These are phyloP conservation scores for Furnarius figulus DNA, from an alignment of 2,113 vertebrate genomes.

Conservation along the genomic window DNA sequence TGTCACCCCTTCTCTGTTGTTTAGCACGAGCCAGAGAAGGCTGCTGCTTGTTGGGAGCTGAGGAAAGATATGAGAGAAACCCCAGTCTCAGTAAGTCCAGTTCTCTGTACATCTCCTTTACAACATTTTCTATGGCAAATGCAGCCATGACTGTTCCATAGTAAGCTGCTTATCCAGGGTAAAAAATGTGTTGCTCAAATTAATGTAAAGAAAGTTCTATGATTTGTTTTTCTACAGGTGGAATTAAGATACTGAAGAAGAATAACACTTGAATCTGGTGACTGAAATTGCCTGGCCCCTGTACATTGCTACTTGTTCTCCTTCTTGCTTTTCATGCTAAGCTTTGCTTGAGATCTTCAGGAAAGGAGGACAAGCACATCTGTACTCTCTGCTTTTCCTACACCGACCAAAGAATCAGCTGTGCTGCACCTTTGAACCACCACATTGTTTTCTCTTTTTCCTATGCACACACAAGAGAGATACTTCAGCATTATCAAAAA, in stretches of 20 bases:
- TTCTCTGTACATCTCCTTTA: not conserved
- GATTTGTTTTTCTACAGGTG: not conserved
- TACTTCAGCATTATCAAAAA: not conserved
- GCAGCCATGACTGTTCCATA: not conserved
- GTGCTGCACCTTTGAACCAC: not conserved
- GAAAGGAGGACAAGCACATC: not conserved
- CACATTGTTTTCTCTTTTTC: not conserved
- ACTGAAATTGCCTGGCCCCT: not conserved
- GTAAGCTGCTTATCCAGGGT: not conserved
- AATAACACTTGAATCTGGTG: not conserved
- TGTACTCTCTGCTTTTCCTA: not conserved
- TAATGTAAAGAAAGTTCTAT: not conserved
- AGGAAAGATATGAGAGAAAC: not conserved
- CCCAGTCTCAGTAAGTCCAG: accelerated
- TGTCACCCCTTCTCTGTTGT: not conserved
- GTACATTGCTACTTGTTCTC: not conserved
- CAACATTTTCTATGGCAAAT: not conserved
- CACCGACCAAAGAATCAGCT: not conserved
- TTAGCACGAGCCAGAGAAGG: not conserved
- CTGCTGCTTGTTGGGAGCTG: not conserved
- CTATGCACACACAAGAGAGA: not conserved
- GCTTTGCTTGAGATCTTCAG: not conserved
- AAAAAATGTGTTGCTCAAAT: not conserved
- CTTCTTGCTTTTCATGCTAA: not conserved
- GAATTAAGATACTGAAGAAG: not conserved